Conservation (phyloP, 1,140 invertebrate genomes). For the Propsilocerus akamusi region DNA sequence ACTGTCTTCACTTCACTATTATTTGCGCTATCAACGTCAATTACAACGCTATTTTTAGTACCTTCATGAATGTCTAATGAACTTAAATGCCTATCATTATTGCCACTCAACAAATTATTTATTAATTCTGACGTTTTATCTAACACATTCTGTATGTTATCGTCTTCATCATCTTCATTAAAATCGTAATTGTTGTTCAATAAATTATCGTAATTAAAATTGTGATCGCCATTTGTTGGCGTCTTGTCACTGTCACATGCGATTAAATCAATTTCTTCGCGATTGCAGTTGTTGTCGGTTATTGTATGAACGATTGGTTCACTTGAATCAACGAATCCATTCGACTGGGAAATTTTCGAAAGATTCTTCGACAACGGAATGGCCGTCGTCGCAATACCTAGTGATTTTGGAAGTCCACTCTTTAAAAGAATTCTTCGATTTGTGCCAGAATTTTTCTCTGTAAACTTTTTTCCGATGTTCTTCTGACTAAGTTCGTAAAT, state of each 20-base stretch:
- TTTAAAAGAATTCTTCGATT: too few species aligned
- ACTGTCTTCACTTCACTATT: background rate
- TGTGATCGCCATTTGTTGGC: conserved; percentile 1
- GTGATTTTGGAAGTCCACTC: too few species aligned
- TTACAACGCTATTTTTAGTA: background rate
- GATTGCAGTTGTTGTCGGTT: background rate
- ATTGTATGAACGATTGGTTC: background rate
- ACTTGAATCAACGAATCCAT: background rate
- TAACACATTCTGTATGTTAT: background rate
- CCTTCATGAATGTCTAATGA: conserved; percentile 2
- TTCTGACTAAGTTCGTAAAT: too few species aligned
- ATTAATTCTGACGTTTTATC: background rate
- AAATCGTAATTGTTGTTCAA: too few species aligned
- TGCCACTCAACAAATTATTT: conserved; percentile 2
- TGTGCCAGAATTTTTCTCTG: too few species aligned
- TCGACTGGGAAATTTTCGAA: background rate
- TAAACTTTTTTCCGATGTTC: too few species aligned
- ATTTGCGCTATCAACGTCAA: too few species aligned
- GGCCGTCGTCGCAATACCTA: background rate
- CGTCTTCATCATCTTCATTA: background rate
- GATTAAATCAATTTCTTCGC: background rate
- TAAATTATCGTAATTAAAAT: conserved; percentile 1
- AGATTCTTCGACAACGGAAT: background rate
- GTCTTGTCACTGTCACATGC: background rate
- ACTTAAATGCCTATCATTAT: background rate